Base-by-base conservation (phyloP, 2,113 vertebrate genomes). In the Suricata suricatta region DNA sequence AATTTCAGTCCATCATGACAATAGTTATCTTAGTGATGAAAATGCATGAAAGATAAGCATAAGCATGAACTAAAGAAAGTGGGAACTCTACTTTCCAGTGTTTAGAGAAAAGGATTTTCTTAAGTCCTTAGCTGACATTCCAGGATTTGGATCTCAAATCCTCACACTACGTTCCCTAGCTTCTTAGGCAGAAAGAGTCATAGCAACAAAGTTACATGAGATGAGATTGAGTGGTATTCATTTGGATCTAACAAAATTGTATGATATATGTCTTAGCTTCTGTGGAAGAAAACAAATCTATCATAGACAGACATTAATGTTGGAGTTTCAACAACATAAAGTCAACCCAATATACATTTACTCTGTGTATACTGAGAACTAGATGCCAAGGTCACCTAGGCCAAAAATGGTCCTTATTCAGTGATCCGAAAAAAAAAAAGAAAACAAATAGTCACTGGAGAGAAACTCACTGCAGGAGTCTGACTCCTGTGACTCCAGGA, bases 1-100 rank as follows among this genome's bases (percentile, higher is more conserved):
- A 98, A 97, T 98, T 95, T 97, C 38, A 82, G 0, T 96, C 69
- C 68, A 64, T 71, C 44, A 80, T 93, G 90, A 98, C 15, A 95
- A 82, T 25, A 74, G 54, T 19, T 89, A 95, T 63, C 15, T 91
- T 85, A 93, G 85, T 96, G 90, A 88, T 96, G 90, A 98, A 97
- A 96, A 91, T 97, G n/a, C 60, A 81, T 84, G 93, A 95, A 97
- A 91, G 83, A 69, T n/a, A 63, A 96, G 19, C 63, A 96, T 76
- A 94, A 98, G 35, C 47, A 66, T 93, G 72, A 97, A 35, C 17
- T 84, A 74, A 98, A 47, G 60, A 96, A 97, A 98, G 33, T 77
- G 94, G 35, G 84, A 64, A 44, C 11, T 88, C 29, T 72, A 4
- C 1, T 82, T 63, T 19, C 7, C 23, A 74, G 8, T 38, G 1